Evolutionary conservation across 2,113 vertebrate genomes (phyloP).

Genomic region (Ariopsis seemanni): DNA sequence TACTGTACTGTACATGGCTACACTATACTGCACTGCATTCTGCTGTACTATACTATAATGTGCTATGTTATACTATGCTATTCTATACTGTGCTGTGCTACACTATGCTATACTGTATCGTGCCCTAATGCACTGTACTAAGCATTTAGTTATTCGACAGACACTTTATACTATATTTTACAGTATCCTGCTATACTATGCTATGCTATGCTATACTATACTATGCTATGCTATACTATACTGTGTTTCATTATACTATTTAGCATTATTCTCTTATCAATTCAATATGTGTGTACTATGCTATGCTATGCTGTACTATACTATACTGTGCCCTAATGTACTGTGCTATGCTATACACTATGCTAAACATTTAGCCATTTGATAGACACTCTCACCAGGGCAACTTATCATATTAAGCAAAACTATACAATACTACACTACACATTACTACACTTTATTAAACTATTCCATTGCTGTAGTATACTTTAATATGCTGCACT

Average conservation of each 20-base stretch:
- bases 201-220: neutral
- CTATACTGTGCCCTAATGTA: neutral
- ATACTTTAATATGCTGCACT: neutral
- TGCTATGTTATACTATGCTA: neutral
- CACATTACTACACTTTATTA: neutral
- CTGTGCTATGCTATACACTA: neutral
- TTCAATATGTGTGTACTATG: neutral
- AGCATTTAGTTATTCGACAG: too few relatives aligned
- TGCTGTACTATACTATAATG: too few relatives aligned
- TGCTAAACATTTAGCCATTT: neutral
- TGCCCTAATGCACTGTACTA: too few relatives aligned
- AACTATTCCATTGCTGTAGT: neutral
- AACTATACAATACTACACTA: neutral
- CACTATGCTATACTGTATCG: neutral
- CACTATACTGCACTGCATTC: too few relatives aligned
- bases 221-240: neutral
- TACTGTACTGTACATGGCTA: too few relatives aligned
- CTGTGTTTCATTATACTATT: neutral
- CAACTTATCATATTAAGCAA: neutral
- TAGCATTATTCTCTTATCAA: too few relatives aligned
- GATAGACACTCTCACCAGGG: neutral
- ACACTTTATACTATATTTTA: too few relatives aligned
- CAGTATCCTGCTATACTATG: too few relatives aligned
- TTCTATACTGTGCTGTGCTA: neutral
- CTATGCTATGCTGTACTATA: neutral